A percentile compares a stretch with the other conserved stretches of the same genome.
Conservation (phyloP, 2,797 vertebrate genomes). For the Sorex maritimensis region DNA sequence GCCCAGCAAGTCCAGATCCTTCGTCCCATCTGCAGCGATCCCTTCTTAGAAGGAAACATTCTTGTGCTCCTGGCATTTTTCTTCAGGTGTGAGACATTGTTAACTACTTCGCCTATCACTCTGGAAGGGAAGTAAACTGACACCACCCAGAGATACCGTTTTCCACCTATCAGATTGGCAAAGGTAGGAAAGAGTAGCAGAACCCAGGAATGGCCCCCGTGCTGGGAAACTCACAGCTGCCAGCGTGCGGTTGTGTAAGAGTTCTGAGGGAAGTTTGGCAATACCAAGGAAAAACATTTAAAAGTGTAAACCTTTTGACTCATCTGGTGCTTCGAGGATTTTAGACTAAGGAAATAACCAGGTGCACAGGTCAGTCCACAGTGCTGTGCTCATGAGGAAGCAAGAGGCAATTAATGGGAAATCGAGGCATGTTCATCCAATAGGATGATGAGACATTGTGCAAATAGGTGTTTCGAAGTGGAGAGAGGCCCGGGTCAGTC, state of each 20-base stretch:
- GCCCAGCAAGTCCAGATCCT: background rate
- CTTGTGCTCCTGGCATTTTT: background rate
- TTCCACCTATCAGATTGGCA: conserved; percentile 77
- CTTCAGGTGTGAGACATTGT: conserved; percentile 15
- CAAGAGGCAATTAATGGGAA: background rate
- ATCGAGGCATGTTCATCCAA: background rate
- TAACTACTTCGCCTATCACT: conserved; percentile 15
- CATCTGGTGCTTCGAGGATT: conserved; percentile 61
- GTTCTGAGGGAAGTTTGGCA: conserved; percentile 55
- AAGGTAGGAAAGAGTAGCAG: background rate
- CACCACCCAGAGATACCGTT: conserved; percentile 4
- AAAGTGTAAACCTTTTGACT: conserved; percentile 61
- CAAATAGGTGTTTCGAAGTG: background rate
- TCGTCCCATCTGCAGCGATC: conserved; percentile 41
- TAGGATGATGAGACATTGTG: background rate
- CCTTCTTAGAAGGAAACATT: conserved; percentile 22
- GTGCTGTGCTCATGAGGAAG: conserved; percentile 22
- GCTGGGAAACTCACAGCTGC: background rate
- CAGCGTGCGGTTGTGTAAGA: background rate
- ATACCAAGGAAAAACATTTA: conserved; percentile 38
- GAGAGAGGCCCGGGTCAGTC: background rate
- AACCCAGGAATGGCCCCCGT: background rate
- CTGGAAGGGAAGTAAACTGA: conserved; percentile 65
- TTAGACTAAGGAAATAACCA: conserved; percentile 25
- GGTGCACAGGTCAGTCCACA: background rate